Conservation (phyloP, 2,888 invertebrate species). For the Spodoptera littoralis region DNA sequence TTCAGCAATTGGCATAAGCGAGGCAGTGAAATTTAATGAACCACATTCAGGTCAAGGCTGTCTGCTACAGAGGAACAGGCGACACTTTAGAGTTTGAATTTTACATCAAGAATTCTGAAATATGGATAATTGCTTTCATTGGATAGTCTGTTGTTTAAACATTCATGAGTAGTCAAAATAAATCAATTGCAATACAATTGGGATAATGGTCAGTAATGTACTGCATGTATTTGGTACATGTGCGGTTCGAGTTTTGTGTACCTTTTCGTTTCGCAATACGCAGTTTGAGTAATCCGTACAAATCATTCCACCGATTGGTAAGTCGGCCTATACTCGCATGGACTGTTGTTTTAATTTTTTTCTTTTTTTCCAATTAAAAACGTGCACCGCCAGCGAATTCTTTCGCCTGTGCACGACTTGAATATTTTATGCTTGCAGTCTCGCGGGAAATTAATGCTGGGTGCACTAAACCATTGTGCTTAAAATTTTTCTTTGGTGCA, state of each 20-base stretch:
- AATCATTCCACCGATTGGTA: slow-evolving; percentile 52
- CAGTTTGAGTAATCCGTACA: slow-evolving; percentile 42
- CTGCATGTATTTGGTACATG: slow-evolving; percentile 1
- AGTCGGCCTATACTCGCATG: slow-evolving; percentile 51
- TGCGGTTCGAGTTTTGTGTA: too few relatives aligned
- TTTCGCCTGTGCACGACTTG: slow-evolving; percentile 70
- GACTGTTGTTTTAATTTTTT: slow-evolving; percentile 58
- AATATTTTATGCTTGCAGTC: slow-evolving; percentile 78
- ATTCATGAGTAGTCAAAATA: slow-evolving; percentile 26
- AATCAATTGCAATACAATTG: slow-evolving; percentile 24
- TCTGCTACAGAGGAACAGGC: slow-evolving; percentile 57
- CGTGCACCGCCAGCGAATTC: slow-evolving; percentile 69
- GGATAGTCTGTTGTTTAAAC: slow-evolving; percentile 44
- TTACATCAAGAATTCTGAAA: slow-evolving; percentile 56
- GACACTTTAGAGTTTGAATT: slow-evolving; percentile 50
- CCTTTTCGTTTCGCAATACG: slow-evolving; percentile 1
- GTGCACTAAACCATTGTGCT: slow-evolving; percentile 73
- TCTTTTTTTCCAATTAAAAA: slow-evolving; percentile 74
- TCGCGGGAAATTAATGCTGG: slow-evolving; percentile 77
- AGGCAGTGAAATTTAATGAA: slow-evolving; percentile 81
- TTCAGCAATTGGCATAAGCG: slow-evolving; percentile 78
- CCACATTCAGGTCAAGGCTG: slow-evolving; percentile 81
- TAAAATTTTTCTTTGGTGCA: slow-evolving; percentile 66
- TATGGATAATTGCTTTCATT: slow-evolving; percentile 51
- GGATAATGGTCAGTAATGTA: slow-evolving; percentile 4